These are phyloP conservation scores for Ceratina australensis DNA, from an alignment of 1,140 invertebrate species.

Conservation along the genomic window DNA sequence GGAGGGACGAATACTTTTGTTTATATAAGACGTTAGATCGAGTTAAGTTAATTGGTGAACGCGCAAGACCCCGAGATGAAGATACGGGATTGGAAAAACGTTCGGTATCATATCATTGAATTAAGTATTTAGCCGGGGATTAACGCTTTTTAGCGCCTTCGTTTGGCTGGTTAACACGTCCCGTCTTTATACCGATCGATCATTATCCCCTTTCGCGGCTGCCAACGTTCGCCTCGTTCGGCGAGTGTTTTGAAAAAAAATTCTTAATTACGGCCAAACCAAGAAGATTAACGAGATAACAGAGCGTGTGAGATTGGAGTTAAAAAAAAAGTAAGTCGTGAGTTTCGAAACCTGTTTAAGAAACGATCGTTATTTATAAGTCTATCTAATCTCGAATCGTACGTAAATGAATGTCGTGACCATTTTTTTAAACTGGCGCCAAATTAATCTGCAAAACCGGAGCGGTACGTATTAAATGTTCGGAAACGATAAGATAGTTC, in stretches of 20 bases:
- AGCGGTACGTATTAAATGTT: neutral
- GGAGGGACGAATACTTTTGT: conserved; percentile 4
- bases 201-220: conserved; percentile 3
- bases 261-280: neutral
- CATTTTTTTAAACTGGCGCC: neutral
- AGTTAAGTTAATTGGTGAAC: neutral
- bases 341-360: no score
- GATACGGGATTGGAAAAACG: neutral
- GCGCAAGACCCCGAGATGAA: neutral
- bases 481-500: neutral
- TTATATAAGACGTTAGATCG: neutral
- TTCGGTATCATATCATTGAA: neutral
- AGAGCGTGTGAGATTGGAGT: neutral
- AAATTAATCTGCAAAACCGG: neutral
- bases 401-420: neutral
- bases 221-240: neutral
- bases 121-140: neutral
- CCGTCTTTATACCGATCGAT: neutral
- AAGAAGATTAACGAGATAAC: neutral
- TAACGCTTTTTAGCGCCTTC: neutral
- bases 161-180: neutral
- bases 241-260: neutral
- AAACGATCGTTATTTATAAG: neutral
- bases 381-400: neutral
- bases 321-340: no score